These are phyloP conservation scores for Siphlonurus alternatus DNA, from an alignment of 2,888 invertebrate genomes.

Conservation along the genomic window DNA sequence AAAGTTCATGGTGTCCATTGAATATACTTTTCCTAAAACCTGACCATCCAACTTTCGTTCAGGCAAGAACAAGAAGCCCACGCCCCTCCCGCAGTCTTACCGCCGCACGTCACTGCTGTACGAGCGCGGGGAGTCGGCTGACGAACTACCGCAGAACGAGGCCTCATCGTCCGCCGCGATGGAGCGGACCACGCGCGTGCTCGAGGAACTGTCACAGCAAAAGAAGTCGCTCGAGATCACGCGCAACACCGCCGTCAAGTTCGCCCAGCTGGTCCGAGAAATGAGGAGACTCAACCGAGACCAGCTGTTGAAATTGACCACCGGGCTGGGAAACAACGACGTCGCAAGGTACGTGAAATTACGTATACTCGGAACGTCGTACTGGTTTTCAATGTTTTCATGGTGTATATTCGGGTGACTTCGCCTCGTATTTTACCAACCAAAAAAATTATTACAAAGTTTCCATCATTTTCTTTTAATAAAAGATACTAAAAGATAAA, in stretches of 20 bases:
- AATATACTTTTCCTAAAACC: too few species aligned
- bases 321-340: too few species aligned
- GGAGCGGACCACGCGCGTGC: neutral
- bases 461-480: too few species aligned
- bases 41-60: too few species aligned
- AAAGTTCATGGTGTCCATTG: neutral
- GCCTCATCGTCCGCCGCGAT: neutral
- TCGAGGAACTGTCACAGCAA: neutral
- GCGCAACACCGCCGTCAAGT: neutral
- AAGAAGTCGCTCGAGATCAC: neutral
- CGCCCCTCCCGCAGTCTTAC: neutral
- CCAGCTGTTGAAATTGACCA: too few species aligned
- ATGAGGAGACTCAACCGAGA: neutral
- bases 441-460: too few species aligned
- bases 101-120: neutral
- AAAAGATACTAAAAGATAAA: too few species aligned
- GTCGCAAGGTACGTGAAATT: too few species aligned
- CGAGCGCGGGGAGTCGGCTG: neutral
- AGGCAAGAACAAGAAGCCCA: neutral
- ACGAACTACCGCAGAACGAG: neutral
- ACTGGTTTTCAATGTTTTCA: too few species aligned
- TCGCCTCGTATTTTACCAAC: too few species aligned
- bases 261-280: neutral
- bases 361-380: too few species aligned
- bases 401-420: too few species aligned